phyloP scores from a whole-genome alignment of 2,113 vertebrate genomes.

The Salvelinus alpinus region DNA sequence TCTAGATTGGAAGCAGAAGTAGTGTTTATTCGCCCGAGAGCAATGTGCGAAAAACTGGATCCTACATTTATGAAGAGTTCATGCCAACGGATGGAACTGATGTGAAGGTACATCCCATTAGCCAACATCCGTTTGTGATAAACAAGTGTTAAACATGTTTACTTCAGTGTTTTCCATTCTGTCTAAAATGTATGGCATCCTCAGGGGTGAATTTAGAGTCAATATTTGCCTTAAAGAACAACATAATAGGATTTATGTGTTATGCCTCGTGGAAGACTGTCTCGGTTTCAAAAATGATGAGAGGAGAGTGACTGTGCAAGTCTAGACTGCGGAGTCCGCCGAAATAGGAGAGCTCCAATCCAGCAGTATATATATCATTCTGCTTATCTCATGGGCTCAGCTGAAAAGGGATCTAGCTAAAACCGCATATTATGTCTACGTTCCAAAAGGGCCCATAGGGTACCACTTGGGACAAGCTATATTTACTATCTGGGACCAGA shows the following conservation, averaged over 20 bases:
- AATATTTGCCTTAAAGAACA: not conserved
- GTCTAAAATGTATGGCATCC: not conserved
- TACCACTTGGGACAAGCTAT: no score
- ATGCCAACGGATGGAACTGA: conserved; percentile 93
- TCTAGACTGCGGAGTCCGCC: not conserved
- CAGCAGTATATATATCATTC: not conserved
- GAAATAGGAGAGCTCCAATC: not conserved
- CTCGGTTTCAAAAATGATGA: not conserved
- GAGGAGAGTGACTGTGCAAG: not conserved
- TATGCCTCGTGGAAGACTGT: not conserved
- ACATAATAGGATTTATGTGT: not conserved
- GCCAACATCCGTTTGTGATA: not conserved
- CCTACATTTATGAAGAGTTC: conserved; percentile 91
- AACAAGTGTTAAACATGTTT: not conserved
- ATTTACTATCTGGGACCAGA: not conserved
- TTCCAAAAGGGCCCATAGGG: no score
- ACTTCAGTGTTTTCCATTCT: not conserved
- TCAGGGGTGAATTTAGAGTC: not conserved
- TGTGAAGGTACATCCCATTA: conserved; percentile 80
- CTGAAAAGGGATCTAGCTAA: no score
- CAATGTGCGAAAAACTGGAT: conserved; percentile 87
- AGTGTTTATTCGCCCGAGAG: conserved; percentile 92
- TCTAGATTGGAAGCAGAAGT: conserved; percentile 90
- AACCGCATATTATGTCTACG: no score
- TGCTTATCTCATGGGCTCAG: no score